phyloP scores from a whole-genome alignment of 2,797 vertebrate species.

The Malurus splendens region DNA sequence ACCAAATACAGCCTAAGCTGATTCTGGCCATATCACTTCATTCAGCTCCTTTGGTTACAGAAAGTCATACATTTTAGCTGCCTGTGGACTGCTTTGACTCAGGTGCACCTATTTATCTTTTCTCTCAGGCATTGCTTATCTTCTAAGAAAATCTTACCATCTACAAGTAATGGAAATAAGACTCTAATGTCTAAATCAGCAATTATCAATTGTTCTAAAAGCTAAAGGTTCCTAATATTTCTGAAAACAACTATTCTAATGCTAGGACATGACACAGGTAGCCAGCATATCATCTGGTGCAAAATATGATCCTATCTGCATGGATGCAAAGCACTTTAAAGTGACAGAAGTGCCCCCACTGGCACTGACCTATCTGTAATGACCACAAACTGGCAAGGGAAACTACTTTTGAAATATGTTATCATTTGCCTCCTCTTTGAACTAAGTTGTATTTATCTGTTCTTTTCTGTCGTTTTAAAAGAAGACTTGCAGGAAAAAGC shows the following conservation, averaged over 20 bases:
- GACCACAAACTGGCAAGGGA: background rate
- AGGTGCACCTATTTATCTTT: background rate
- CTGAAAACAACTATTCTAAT: background rate
- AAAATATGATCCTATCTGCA: background rate
- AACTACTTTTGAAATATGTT: background rate
- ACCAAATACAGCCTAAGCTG: background rate
- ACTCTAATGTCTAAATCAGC: background rate
- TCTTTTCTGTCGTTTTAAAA: background rate
- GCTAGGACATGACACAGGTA: background rate
- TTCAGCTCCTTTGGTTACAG: background rate
- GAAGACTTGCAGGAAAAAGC: rapidly evolving
- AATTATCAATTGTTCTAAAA: background rate
- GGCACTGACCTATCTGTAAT: background rate
- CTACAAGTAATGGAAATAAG: background rate
- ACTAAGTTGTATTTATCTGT: background rate
- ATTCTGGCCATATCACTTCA: background rate
- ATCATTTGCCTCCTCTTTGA: background rate
- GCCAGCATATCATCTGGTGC: background rate
- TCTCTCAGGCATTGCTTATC: background rate
- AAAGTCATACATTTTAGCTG: background rate
- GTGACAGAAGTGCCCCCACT: background rate
- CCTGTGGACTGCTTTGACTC: background rate
- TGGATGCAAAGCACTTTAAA: background rate
- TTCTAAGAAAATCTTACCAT: background rate
- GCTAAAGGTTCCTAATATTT: background rate